Percentiles rank a stretch among this genome's conserved stretches.
Evolutionary conservation across 2,113 vertebrate genomes (phyloP).

Genomic region (Python bivittatus): DNA sequence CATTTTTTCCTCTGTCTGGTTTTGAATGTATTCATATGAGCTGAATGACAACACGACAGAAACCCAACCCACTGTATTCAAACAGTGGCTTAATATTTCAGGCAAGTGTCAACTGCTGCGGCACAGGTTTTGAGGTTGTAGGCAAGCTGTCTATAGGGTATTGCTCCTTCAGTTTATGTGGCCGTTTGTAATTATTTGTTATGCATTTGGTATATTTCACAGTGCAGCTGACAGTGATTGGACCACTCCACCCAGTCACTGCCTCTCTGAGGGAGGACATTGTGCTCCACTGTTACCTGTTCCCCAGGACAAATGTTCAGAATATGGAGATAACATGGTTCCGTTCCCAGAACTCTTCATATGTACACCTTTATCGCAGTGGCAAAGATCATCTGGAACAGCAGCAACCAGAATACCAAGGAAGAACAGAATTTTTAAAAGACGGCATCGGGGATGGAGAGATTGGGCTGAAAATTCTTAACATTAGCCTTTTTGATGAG

Average conservation of each 20-base stretch:
- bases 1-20: background rate
- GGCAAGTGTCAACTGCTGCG: background rate
- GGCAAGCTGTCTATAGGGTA: background rate
- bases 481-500: conserved; percentile 34
- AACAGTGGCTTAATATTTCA: background rate
- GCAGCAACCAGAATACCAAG: conserved; percentile 56
- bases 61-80: background rate
- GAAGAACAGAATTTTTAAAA: conserved; percentile 54
- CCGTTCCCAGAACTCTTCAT: conserved; percentile 12
- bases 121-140: background rate
- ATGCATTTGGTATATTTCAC: background rate
- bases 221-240: conserved; percentile 59
- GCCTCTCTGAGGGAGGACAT: conserved; percentile 43
- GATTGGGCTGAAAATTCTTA: conserved; percentile 41
- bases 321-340: conserved; percentile 68
- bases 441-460: conserved; percentile 34
- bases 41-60: background rate
- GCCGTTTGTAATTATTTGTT: background rate
- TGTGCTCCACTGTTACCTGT: conserved; percentile 49
- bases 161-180: background rate
- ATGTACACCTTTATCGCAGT: conserved; percentile 52
- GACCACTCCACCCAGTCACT: conserved; percentile 22
- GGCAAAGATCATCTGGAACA: conserved; percentile 33
- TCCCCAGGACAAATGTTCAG: conserved; percentile 36
- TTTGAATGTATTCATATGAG: background rate